Conservation (phyloP, 2,888 invertebrate genomes). For the Cerceris rybyensis region DNA sequence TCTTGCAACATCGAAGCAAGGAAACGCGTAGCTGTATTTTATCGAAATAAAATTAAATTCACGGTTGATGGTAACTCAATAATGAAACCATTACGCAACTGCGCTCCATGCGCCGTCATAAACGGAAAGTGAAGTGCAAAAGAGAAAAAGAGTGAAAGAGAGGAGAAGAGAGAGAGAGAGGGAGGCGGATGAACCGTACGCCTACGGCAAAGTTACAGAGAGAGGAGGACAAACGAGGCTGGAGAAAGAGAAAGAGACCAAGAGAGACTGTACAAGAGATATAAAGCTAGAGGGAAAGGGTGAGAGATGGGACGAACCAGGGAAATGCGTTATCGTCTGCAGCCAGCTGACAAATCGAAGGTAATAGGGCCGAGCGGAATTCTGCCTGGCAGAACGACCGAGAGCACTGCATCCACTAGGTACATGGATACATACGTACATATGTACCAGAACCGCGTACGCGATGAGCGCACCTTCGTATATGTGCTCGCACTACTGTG, state of each 20-base stretch:
- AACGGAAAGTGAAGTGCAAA: constrained; percentile 56
- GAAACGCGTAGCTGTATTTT: constrained; percentile 52
- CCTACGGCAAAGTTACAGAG: constrained; percentile 13
- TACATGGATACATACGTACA: constrained; percentile 63
- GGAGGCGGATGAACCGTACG: constrained; percentile 19
- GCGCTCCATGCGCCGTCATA: constrained; percentile 59
- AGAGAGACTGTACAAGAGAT: constrained; percentile 39
- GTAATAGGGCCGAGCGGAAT: constrained; percentile 77
- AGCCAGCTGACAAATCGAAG: constrained; percentile 79
- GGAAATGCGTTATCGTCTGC: constrained; percentile 78
- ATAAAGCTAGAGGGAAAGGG: constrained; percentile 50
- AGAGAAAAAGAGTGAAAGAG: constrained; percentile 34
- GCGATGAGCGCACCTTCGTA: constrained; percentile 44
- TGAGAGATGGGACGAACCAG: constrained; percentile 67
- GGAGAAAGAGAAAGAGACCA: constrained; percentile 40
- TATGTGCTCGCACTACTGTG: constrained; percentile 48
- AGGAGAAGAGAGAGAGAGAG: constrained; percentile 25
- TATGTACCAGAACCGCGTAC: constrained; percentile 53
- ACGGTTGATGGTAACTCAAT: constrained; percentile 66
- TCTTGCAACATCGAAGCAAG: constrained; percentile 1
- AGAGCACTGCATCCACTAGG: constrained; percentile 68
- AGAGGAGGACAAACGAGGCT: constrained; percentile 36
- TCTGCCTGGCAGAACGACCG: constrained; percentile 71
- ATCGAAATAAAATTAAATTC: constrained; percentile 69
- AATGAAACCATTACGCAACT: constrained; percentile 69